These are phyloP conservation scores for Amiota mariae DNA, from an alignment of 2,888 invertebrate species.

Conservation along the genomic window DNA sequence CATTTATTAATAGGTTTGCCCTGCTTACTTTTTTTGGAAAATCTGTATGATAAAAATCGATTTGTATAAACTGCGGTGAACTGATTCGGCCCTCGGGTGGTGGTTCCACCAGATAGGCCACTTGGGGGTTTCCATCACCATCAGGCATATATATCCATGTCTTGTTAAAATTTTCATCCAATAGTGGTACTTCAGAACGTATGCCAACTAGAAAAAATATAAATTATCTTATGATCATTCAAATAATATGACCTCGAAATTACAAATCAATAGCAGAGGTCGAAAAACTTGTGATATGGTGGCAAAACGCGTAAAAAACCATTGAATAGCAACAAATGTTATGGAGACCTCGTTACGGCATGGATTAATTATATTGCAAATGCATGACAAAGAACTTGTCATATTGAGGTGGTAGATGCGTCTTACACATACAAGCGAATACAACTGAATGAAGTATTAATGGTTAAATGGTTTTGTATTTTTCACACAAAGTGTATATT, in stretches of 20 bases:
- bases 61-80: constrained; percentile 61
- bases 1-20: constrained; percentile 60
- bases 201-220: constrained; percentile 58
- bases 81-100: constrained; percentile 62
- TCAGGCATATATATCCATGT: constrained; percentile 74
- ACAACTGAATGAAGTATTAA: too few relatives aligned
- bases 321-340: constrained; percentile 64
- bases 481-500: too few relatives aligned
- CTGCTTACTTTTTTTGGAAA: constrained; percentile 51
- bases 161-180: constrained; percentile 71
- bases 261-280: constrained; percentile 62
- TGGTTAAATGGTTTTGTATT: too few relatives aligned
- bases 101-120: constrained; percentile 70
- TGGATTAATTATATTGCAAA: constrained; percentile 69
- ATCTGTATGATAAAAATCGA: constrained; percentile 67
- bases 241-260: constrained; percentile 30
- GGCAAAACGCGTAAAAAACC: constrained; percentile 65
- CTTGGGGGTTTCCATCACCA: constrained; percentile 71
- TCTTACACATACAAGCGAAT: too few relatives aligned
- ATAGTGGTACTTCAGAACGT: constrained; percentile 65
- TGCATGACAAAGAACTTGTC: constrained; percentile 62
- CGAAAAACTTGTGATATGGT: constrained; percentile 63
- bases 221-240: too few relatives aligned
- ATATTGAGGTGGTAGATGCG: constrained; percentile 26
- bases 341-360: constrained; percentile 68